Base-by-base conservation (phyloP, 92 coral and sea anemone genomes). In the Plumapathes pennacea region DNA sequence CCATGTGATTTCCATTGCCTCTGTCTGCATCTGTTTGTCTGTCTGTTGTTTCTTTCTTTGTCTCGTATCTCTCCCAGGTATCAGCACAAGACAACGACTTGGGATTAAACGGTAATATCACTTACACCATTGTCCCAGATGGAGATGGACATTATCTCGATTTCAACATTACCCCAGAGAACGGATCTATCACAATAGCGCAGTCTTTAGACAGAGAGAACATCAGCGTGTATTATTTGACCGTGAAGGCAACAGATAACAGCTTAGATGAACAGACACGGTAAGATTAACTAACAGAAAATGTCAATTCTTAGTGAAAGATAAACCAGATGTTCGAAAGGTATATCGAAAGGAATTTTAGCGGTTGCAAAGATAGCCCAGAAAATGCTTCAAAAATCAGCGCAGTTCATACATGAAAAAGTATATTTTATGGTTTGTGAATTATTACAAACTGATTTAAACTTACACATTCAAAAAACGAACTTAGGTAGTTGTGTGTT, bases 181-280 rank as follows among this genome's bases (percentile, higher is more conserved):
- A 82, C 30, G 90, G 90, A 21, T 50, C 82, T 27, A 78, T 84
- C 38, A 52, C 36, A 59, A 78, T 82, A 21, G 63, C 82, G 15
- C 32, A 39, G 22, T 68, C 57, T 38, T 66, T 84, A 50, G 86
- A 84, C 43, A 68, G 90, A 7, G 90, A 84, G 56, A 55, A 63
- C 25, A 65, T 47, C 25, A 54, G 69, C 58, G 46, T 28, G 14
- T 78, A 78, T 33, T 59, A 41, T 3, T 41, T 84, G 18, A 53
- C 71, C 31, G 90, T 84, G 21, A 78, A 24, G 33, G 85, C 85
- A 22, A 72, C 65, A 19, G 69, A 77, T 30, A 38, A 51, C 43
- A 72, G 71, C 27, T 21, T 25, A 15, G 5, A 44, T 2, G 38
- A 19, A 2, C 65, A 43, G 25, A 20, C 7, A 10, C 68, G 84